Evolutionary conservation across 2,113 vertebrate genomes (phyloP).

Genomic region (Ursus arctos): DNA sequence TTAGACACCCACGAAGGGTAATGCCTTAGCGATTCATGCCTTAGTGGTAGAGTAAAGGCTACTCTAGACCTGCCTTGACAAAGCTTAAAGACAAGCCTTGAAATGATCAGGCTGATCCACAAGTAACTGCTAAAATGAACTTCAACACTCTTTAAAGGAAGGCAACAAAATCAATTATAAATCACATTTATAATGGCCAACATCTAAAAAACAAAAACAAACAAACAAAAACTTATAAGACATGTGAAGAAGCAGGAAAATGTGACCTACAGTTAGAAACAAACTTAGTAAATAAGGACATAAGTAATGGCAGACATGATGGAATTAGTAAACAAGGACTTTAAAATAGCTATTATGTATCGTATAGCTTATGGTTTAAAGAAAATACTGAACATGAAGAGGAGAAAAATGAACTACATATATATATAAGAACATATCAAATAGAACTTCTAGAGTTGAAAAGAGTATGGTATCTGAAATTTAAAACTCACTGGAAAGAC

Average conservation of each 20-base stretch:
- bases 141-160: background rate
- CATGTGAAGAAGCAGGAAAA: background rate
- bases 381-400: background rate
- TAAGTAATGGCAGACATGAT: background rate
- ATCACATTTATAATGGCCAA: background rate
- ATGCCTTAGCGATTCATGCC: background rate
- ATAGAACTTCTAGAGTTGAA: background rate
- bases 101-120: background rate
- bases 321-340: background rate
- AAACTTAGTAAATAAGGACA: background rate
- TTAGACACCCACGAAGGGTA: background rate
- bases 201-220: background rate
- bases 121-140: background rate
- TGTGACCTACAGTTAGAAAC: background rate
- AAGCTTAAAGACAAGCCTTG: background rate
- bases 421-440: background rate
- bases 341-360: background rate
- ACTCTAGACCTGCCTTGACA: background rate
- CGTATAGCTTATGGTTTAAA: background rate
- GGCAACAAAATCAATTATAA: background rate
- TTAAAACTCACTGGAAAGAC: background rate
- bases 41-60: background rate
- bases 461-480: background rate
- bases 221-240: background rate
- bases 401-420: background rate